A percentile compares a stretch with the other conserved stretches of the same genome.
Conservation (phyloP, 2,888 invertebrate species). For the Sympetrum striolatum region DNA sequence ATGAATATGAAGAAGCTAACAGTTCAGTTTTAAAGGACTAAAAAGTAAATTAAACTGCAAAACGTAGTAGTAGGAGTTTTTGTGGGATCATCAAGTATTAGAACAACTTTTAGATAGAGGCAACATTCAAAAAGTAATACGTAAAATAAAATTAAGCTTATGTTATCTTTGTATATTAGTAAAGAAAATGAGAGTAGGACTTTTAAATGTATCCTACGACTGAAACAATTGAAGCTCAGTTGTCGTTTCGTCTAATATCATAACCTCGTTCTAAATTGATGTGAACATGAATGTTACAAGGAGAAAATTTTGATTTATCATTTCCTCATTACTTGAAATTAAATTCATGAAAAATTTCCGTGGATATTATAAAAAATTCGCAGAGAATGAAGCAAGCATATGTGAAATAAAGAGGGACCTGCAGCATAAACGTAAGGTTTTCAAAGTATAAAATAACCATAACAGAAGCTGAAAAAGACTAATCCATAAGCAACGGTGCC, state of each 20-base stretch:
- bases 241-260: background rate
- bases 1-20: too few relatives aligned
- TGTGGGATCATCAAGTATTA: too few relatives aligned
- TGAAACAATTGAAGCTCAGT: background rate
- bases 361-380: background rate
- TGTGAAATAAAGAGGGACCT: background rate
- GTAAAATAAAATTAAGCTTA: too few relatives aligned
- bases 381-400: background rate
- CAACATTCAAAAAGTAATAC: too few relatives aligned
- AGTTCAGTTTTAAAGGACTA: too few relatives aligned
- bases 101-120: too few relatives aligned
- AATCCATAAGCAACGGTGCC: too few relatives aligned
- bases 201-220: background rate
- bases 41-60: too few relatives aligned
- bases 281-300: background rate
- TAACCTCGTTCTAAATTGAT: background rate
- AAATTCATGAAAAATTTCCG: background rate
- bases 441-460: background rate
- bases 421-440: background rate
- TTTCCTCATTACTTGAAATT: background rate
- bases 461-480: background rate
- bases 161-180: background rate
- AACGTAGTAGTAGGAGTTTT: too few relatives aligned
- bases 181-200: background rate
- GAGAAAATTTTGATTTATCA: background rate